These are phyloP conservation scores for Pomatorhinus ruficollis DNA, from an alignment of 2,113 vertebrate species.

Conservation along the genomic window DNA sequence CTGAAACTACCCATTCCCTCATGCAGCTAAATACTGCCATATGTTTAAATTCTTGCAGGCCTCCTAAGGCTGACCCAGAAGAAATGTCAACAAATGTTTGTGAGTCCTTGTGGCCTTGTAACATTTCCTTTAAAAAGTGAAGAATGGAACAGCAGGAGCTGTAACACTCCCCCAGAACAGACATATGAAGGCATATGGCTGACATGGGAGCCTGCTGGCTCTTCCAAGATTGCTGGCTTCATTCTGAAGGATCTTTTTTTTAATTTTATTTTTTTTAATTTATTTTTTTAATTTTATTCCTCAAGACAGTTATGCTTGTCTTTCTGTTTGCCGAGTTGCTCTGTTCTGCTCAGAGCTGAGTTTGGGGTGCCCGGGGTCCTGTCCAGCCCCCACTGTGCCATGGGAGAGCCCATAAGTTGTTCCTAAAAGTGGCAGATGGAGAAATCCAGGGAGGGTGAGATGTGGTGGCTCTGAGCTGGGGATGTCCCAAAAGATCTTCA, in stretches of 20 bases:
- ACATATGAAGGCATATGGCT: slow-evolving; percentile 63
- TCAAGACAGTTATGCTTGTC: neutral
- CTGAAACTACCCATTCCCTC: slow-evolving; percentile 7
- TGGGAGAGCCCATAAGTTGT: rapidly evolving
- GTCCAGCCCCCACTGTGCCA: rapidly evolving
- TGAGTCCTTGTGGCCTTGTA: slow-evolving; percentile 58
- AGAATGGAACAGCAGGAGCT: slow-evolving; percentile 53
- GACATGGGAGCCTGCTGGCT: slow-evolving; percentile 61
- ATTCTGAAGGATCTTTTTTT: neutral
- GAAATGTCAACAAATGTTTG: slow-evolving; percentile 69
- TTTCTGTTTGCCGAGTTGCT: neutral
- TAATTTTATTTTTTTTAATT: too few relatives aligned
- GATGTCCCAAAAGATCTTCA: neutral
- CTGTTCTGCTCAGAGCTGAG: neutral
- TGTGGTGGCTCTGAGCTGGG: neutral
- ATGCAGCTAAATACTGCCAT: slow-evolving; percentile 54
- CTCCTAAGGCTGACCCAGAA: slow-evolving; percentile 65
- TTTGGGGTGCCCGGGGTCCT: neutral
- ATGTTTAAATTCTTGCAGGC: slow-evolving; percentile 57
- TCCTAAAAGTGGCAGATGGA: neutral
- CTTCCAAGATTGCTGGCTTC: slow-evolving; percentile 39
- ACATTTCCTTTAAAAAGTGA: slow-evolving; percentile 50
- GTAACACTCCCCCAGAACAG: slow-evolving; percentile 63
- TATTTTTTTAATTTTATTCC: neutral
- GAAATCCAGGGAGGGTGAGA: neutral